Evolutionary conservation across 2,888 invertebrate species (phyloP).

Genomic region (Aspidiotus rigidus): DNA sequence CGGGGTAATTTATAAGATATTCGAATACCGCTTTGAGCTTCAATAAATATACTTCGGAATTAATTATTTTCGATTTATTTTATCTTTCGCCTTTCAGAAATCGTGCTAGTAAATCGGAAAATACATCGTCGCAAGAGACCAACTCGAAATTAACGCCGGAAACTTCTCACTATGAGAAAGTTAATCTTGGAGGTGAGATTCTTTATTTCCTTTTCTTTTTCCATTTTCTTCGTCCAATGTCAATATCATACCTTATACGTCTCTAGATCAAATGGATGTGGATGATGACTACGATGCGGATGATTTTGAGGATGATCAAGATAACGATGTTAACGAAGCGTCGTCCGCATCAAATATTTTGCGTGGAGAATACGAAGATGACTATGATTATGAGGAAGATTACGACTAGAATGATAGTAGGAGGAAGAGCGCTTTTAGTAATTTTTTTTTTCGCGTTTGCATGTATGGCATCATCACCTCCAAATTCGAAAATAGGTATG

Average conservation of each 20-base stretch:
- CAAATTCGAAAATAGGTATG: too few species aligned
- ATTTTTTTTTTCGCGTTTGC: too few species aligned
- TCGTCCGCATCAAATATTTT: conserved; percentile 12
- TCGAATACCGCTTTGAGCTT: not conserved
- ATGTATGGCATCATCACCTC: too few species aligned
- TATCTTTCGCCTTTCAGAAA: not conserved
- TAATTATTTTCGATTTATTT: not conserved
- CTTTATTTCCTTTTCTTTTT: not conserved
- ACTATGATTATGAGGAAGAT: conserved; percentile 23
- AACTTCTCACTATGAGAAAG: not conserved
- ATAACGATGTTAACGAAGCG: conserved; percentile 7
- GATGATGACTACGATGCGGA: not conserved
- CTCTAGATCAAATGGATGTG: not conserved
- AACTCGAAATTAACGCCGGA: not conserved
- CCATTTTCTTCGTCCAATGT: not conserved
- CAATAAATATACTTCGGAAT: not conserved
- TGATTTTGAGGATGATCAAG: conserved; percentile 16
- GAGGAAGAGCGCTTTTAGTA: too few species aligned
- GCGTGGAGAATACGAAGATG: conserved; percentile 10
- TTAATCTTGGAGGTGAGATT: not conserved
- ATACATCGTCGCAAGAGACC: not conserved
- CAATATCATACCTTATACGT: not conserved
- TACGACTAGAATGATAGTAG: not conserved
- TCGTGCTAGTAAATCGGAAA: not conserved
- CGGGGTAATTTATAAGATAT: conserved; percentile 7